Conservation (phyloP, 2,113 vertebrate species). For the Thunnus maccoyii region DNA sequence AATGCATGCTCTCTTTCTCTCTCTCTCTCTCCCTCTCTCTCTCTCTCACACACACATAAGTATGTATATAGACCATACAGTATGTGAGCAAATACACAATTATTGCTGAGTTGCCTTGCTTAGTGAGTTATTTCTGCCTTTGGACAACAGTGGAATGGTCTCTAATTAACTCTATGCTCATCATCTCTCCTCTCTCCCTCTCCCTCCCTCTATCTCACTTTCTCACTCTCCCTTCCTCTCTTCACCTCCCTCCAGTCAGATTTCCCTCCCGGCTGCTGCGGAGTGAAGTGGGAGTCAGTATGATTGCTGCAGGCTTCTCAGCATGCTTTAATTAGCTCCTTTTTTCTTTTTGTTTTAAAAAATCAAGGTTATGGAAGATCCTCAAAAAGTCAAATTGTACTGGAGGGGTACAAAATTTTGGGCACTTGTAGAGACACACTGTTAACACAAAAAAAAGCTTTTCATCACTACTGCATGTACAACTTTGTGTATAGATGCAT, state of each 20-base stretch:
- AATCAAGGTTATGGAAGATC: slow-evolving; percentile 59
- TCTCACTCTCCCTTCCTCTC: neutral
- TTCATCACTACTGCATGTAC: neutral
- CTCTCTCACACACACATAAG: neutral
- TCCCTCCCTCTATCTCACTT: neutral
- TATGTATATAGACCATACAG: neutral
- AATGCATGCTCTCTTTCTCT: slow-evolving; percentile 9
- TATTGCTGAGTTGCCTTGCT: slow-evolving; percentile 55
- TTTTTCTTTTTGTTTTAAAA: slow-evolving; percentile 19
- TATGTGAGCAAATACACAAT: slow-evolving; percentile 27
- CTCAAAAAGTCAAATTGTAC: slow-evolving; percentile 62
- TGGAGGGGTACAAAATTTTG: slow-evolving; percentile 22
- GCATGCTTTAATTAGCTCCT: slow-evolving; percentile 69
- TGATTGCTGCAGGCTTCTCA: slow-evolving; percentile 62
- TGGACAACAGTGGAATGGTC: slow-evolving; percentile 56
- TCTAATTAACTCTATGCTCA: slow-evolving; percentile 61
- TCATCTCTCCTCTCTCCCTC: slow-evolving; percentile 23
- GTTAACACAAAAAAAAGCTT: too few relatives aligned
- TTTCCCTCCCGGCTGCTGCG: slow-evolving; percentile 50
- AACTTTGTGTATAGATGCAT: neutral
- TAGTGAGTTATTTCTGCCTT: slow-evolving; percentile 58
- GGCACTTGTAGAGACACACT: neutral
- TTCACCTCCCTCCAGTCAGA: slow-evolving; percentile 27
- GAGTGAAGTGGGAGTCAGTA: slow-evolving; percentile 55
- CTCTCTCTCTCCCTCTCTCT: neutral